A percentile compares a stretch with the other conserved stretches of the same genome.
Conservation (phyloP, 2,888 invertebrate species). For the Epicampocera succincta region DNA sequence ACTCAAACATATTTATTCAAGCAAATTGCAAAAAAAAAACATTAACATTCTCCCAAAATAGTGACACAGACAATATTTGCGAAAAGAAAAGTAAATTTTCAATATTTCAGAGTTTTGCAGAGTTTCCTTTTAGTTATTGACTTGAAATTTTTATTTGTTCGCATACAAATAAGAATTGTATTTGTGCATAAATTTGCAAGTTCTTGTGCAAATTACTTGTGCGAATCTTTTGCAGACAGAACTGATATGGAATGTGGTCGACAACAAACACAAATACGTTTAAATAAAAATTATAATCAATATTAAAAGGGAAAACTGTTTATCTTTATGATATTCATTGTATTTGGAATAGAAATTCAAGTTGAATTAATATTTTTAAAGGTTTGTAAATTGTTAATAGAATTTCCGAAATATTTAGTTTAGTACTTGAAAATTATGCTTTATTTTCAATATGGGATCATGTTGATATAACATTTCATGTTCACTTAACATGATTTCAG, state of each 20-base stretch:
- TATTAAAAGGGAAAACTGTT: too few species aligned
- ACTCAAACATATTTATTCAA: not conserved
- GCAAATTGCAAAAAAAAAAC: not conserved
- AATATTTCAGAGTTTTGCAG: constrained; percentile 1
- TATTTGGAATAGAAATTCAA: too few species aligned
- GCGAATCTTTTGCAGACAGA: not conserved
- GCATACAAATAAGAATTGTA: constrained; percentile 21
- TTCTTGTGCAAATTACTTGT: constrained; percentile 15
- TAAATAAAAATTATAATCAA: too few species aligned
- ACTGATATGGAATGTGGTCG: not conserved
- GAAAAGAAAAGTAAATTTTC: not conserved
- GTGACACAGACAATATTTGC: not conserved
- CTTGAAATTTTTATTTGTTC: constrained; percentile 8
- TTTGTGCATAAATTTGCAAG: constrained; percentile 42
- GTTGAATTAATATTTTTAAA: too few species aligned
- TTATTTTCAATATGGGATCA: too few species aligned
- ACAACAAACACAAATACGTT: too few species aligned
- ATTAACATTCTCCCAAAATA: constrained; percentile 5
- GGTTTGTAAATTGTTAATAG: too few species aligned
- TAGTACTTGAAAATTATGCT: too few species aligned
- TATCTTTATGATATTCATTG: too few species aligned
- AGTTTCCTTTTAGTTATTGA: constrained; percentile 32
- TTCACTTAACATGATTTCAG: too few species aligned
- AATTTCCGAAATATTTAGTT: too few species aligned
- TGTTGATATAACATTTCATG: too few species aligned